A percentile compares a stretch with the other conserved stretches of the same genome.
phyloP scores from a whole-genome alignment of 2,113 vertebrate genomes.

The Proteles cristata region DNA sequence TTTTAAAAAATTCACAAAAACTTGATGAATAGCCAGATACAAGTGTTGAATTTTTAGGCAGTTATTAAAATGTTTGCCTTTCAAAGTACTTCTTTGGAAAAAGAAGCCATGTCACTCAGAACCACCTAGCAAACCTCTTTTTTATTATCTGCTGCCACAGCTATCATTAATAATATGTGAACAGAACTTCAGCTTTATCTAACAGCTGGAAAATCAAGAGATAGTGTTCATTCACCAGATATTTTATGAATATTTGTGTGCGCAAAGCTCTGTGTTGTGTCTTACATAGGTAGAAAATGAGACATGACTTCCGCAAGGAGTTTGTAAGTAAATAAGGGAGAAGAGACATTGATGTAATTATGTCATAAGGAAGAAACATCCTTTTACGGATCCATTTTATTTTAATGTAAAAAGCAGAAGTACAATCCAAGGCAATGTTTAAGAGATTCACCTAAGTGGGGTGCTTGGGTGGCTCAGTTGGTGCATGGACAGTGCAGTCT shows the following conservation, averaged over 20 bases:
- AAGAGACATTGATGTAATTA: neutral
- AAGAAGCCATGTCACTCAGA: neutral
- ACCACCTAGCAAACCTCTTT: neutral
- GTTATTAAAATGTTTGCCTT: neutral
- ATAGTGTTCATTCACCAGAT: neutral
- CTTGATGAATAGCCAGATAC: neutral
- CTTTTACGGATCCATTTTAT: neutral
- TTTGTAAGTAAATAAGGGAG: neutral
- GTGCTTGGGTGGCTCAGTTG: no score
- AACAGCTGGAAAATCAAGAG: slow-evolving; percentile 25
- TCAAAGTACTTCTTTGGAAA: neutral
- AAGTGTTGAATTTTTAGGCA: slow-evolving; percentile 12
- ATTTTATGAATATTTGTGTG: neutral
- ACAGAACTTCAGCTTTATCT: neutral
- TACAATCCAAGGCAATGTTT: neutral
- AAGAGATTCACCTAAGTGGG: neutral
- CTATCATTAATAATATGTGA: neutral
- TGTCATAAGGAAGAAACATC: neutral
- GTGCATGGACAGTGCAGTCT: no score
- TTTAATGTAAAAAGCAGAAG: slow-evolving; percentile 10
- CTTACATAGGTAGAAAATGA: slow-evolving; percentile 6
- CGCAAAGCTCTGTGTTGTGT: neutral
- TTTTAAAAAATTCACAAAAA: slow-evolving; percentile 1
- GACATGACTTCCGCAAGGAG: neutral
- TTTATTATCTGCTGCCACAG: neutral